Evolutionary conservation across 2,113 vertebrate species (phyloP), one percentile per base, ranked within the genome.

Genomic region (Eulacestoma nigropectus): DNA sequence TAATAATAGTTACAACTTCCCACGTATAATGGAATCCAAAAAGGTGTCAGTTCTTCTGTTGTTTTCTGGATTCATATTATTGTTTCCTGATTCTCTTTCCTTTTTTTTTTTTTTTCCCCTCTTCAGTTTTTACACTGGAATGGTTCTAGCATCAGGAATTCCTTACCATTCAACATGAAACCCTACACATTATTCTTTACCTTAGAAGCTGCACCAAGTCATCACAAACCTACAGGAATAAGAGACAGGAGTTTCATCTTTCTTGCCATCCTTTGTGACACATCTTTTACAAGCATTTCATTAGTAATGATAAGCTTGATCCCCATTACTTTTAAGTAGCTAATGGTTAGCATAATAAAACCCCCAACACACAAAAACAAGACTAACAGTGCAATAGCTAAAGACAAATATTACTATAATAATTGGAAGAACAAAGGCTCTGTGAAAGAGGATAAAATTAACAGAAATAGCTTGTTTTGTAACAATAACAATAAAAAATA

Each of bases 201-300:
- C 98, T 98, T 84, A 99, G 95, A 89, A 98, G 92, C 69, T 98
- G 96, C 55, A 98, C 79, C 49, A 99, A 90, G 37, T 97, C 97
- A 72, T 98, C 96, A 62, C 98, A 98, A 86, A 96, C 95, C 98
- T 99, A 96, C 30, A 96, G 95, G 59, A 96, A 46, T 19, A 57
- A 76, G 44, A 95, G 30, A 88, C 30, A 78, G 53, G 41, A 79
- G 21, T 87, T 81, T 87, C 22, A 42, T 47, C 21, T 80, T 91
- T 90, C 59, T 87, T 88, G 41, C 25, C 22, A 60, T 41, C 8
- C 39, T 81, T 82, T 33, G 10, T 64, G 69, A 87, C 56, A 74
- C 22, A 52, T 35, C 23, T 93, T 60, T 68, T 76, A 42, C 60
- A 67, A 91, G 17, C 35, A 60, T 46, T 55, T 86, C 2, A 23